Evolutionary conservation across 2,113 vertebrate species (phyloP).

Genomic region (Microcebus tavaratra): DNA sequence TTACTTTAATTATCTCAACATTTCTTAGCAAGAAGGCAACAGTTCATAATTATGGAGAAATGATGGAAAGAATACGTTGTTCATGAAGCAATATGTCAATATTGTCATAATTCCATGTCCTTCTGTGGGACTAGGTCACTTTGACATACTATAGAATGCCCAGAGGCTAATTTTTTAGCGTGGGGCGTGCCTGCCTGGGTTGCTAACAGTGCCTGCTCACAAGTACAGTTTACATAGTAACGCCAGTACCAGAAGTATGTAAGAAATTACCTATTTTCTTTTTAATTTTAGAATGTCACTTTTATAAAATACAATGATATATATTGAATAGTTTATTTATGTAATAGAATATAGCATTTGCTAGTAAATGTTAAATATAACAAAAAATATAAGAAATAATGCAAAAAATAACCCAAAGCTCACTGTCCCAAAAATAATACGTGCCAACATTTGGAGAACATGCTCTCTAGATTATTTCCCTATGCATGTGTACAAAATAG

Average conservation of each 20-base stretch:
- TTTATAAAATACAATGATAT: background rate
- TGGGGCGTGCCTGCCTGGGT: background rate
- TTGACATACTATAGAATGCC: too few relatives aligned
- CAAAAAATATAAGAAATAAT: background rate
- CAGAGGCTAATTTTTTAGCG: too few relatives aligned
- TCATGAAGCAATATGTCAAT: background rate
- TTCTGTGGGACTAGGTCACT: background rate
- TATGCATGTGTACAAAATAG: background rate
- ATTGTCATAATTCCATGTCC: background rate
- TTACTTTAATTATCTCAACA: background rate
- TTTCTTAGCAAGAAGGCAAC: background rate
- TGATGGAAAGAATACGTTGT: background rate
- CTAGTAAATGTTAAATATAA: background rate
- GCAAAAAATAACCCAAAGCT: background rate
- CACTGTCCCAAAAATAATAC: background rate
- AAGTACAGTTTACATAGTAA: background rate
- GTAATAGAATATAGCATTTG: background rate
- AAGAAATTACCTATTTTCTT: background rate
- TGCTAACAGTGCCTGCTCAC: background rate
- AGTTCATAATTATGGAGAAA: background rate
- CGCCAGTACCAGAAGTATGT: background rate
- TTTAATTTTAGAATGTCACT: background rate
- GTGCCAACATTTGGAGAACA: background rate
- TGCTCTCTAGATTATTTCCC: background rate
- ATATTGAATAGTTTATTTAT: background rate